Percentiles rank a stretch among this genome's conserved stretches.
These are phyloP conservation scores for Proteles cristata DNA, from an alignment of 2,113 vertebrate genomes.

Conservation along the genomic window DNA sequence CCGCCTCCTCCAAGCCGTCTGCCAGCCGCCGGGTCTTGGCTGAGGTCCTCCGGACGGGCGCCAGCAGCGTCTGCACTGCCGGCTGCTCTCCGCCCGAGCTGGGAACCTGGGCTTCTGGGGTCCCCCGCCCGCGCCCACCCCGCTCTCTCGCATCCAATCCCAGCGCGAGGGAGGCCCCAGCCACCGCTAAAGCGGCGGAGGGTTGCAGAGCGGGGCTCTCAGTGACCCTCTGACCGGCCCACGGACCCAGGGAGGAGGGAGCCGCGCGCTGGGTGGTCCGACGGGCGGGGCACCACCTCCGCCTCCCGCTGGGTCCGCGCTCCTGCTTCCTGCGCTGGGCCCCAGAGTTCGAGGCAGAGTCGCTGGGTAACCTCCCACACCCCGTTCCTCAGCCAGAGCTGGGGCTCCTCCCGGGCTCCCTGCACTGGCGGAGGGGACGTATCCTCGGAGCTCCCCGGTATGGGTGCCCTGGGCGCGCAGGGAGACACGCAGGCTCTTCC, in stretches of 20 bases:
- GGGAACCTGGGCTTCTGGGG: constrained; percentile 83
- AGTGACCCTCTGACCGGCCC: constrained; percentile 78
- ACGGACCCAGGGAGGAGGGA: neutral
- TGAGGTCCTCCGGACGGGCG: neutral
- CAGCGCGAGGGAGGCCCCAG: constrained; percentile 71
- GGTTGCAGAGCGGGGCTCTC: constrained; percentile 26
- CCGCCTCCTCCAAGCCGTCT: constrained; percentile 50
- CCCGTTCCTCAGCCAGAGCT: neutral
- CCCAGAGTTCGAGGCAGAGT: neutral
- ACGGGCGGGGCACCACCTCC: neutral
- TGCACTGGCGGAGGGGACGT: neutral
- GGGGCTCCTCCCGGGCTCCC: neutral
- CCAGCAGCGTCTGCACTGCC: neutral
- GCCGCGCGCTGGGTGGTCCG: constrained; percentile 89
- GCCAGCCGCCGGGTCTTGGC: neutral
- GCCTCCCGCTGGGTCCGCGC: fast-evolving
- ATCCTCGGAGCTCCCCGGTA: neutral
- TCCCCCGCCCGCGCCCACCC: constrained; percentile 80
- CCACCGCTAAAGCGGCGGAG: constrained; percentile 49
- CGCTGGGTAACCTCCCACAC: neutral
- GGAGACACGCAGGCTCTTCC: neutral
- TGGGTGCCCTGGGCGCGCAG: fast-evolving
- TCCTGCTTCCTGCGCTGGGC: neutral
- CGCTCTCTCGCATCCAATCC: constrained; percentile 75
- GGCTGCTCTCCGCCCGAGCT: constrained; percentile 66